phyloP scores from a whole-genome alignment of 2,888 invertebrate genomes.

The Electrophaes corylata region DNA sequence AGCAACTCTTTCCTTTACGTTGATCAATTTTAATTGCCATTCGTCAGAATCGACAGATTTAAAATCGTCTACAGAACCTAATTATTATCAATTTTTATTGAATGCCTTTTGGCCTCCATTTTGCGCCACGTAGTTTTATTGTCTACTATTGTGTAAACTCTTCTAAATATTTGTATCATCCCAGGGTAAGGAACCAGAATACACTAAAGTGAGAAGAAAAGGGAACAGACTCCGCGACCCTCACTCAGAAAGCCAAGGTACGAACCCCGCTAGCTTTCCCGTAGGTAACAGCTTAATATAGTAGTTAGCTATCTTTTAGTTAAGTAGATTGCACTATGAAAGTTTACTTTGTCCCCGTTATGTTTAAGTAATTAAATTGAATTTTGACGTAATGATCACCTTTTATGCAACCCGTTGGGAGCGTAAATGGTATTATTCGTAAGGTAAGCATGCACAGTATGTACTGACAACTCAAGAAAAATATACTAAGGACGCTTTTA shows the following conservation, averaged over 20 bases:
- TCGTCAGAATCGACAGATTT: too few species aligned
- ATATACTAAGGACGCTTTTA: conserved; percentile 17
- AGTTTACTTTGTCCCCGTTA: conserved; percentile 76
- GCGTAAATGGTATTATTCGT: conserved; percentile 81
- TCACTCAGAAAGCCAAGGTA: conserved; percentile 94
- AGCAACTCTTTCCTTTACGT: too few species aligned
- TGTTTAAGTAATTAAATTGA: conserved; percentile 74
- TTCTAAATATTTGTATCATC: conserved; percentile 25
- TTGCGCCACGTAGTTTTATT: background rate
- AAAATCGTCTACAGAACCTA: background rate
- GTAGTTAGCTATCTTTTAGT: conserved; percentile 80
- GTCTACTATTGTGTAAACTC: background rate
- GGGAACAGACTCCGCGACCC: conserved; percentile 90
- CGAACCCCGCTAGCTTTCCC: conserved; percentile 13
- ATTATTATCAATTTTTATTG: background rate
- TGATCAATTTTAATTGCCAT: too few species aligned
- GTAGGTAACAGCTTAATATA: conserved; percentile 60
- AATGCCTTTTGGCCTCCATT: conserved; percentile 5
- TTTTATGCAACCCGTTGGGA: conserved; percentile 83
- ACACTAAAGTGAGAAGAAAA: conserved; percentile 93
- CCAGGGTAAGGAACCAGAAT: conserved; percentile 91
- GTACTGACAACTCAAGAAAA: conserved; percentile 48
- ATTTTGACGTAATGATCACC: conserved; percentile 81
- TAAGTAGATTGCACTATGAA: conserved; percentile 78
- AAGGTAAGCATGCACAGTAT: conserved; percentile 83